A percentile compares a stretch with the other conserved stretches of the same genome.
phyloP scores from a whole-genome alignment of 2,797 vertebrate genomes.

The Anas bahamensis region DNA sequence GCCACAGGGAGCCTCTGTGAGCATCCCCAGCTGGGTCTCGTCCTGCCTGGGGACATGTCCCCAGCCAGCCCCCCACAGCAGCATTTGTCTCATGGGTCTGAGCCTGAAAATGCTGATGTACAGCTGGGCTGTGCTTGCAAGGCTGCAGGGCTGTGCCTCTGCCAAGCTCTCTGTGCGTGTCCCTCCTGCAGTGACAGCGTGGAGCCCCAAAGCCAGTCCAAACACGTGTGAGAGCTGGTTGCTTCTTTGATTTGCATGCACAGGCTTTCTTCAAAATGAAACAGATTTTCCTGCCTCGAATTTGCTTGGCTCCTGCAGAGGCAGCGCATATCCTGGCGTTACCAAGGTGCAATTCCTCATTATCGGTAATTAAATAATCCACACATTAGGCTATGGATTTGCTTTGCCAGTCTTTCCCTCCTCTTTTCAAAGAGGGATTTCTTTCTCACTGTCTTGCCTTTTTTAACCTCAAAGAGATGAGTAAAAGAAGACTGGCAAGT shows the following conservation, averaged over 20 bases:
- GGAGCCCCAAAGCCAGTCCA: fast-evolving
- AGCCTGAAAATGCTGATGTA: background rate
- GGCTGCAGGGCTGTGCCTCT: background rate
- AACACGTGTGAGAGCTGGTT: background rate
- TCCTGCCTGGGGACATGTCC: fast-evolving
- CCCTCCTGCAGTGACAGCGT: background rate
- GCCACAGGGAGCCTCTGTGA: background rate
- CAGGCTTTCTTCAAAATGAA: background rate
- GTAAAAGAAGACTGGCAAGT: background rate
- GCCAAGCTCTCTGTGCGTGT: background rate
- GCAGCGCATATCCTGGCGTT: background rate
- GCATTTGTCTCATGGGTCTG: fast-evolving
- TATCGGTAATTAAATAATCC: background rate
- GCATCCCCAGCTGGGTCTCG: background rate
- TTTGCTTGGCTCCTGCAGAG: background rate
- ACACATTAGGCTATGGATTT: background rate
- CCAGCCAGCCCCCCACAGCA: fast-evolving
- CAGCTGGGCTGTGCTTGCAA: background rate
- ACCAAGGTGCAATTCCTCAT: background rate
- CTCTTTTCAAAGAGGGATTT: background rate
- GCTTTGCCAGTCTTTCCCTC: background rate
- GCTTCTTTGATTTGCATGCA: background rate
- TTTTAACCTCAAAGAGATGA: background rate
- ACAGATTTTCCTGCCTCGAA: background rate
- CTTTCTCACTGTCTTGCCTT: background rate